Base-by-base conservation (phyloP, 1,140 invertebrate genomes). In the Apis florea region DNA sequence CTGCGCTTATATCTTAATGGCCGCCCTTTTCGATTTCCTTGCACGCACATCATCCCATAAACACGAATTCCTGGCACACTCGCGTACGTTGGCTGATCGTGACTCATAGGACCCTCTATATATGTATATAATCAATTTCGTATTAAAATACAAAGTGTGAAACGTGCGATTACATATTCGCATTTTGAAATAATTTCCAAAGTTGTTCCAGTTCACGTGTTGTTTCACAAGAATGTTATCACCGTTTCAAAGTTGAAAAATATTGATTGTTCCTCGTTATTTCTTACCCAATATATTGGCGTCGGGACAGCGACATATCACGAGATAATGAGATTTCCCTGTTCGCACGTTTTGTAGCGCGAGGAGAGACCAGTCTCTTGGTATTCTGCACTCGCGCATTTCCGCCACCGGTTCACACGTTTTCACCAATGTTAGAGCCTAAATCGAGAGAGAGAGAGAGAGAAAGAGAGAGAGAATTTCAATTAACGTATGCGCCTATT, bases 241-340 rank as follows among this genome's bases (percentile, higher is more conserved):
- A 40, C 2, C 0, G 31, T 40, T n/a, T 40, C 31, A 40, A 40
- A 40, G 2, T 40, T 40, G 5, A 2, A 40, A 40, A 40, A 40
- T 40, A 40, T 40, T 40, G 21, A 2, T 61, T 9, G 8, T 26
- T 8, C 13, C 2, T 24, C 31, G 24, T 40, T n/a, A 2, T n/a
- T 53, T 81, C 94, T 95, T 94, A 97, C 97, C 97, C 90, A 98
- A 95, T 90, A 96, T 96, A 89, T 96, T 97, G 58, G 96, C 95
- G 80, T 97, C 96, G 6, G 97, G 97, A 94, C 98, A 98, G 88
- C 97, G 95, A 91, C 98, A 99, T 83, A 98, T 98, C 70, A 98
- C 98, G 66, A 99, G 94, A 91, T 98, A 99, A 93, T 99, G 98
- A 12, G 98, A 98, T 93, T 98, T 98, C 82, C 98, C 98, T 12